Conservation (phyloP, 2,797 vertebrate species). For the Neopelma chrysocephalum region DNA sequence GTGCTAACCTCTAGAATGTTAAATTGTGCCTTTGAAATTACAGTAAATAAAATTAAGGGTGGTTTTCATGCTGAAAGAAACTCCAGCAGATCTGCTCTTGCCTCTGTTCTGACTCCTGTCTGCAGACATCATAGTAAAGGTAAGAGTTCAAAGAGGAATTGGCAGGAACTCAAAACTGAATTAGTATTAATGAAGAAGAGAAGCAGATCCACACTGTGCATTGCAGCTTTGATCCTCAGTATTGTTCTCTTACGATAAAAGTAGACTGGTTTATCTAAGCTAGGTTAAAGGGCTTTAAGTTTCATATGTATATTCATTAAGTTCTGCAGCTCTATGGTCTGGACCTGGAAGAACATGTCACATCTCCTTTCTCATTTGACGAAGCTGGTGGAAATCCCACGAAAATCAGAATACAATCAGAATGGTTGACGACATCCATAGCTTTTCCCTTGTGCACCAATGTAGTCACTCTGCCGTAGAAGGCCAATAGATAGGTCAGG, state of each 20-base stretch:
- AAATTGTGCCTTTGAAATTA: background rate
- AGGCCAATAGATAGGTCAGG: background rate
- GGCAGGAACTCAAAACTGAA: background rate
- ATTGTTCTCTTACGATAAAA: background rate
- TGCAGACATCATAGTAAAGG: background rate
- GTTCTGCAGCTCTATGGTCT: background rate
- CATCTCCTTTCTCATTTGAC: background rate
- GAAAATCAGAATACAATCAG: background rate
- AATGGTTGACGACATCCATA: rapidly evolving
- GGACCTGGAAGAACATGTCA: background rate
- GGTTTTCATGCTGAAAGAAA: background rate
- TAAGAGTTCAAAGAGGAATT: background rate
- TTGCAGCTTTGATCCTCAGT: background rate
- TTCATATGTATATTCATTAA: background rate
- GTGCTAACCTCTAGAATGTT: background rate
- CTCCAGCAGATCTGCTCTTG: background rate
- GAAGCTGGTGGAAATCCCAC: background rate
- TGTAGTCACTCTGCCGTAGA: background rate
- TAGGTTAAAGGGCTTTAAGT: background rate
- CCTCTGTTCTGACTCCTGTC: background rate
- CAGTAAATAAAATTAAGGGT: background rate
- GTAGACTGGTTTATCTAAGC: background rate
- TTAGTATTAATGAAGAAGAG: background rate
- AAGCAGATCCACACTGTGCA: background rate
- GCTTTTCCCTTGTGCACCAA: background rate